Conservation (phyloP, 2,888 invertebrate genomes). For the Lypha dubia region DNA sequence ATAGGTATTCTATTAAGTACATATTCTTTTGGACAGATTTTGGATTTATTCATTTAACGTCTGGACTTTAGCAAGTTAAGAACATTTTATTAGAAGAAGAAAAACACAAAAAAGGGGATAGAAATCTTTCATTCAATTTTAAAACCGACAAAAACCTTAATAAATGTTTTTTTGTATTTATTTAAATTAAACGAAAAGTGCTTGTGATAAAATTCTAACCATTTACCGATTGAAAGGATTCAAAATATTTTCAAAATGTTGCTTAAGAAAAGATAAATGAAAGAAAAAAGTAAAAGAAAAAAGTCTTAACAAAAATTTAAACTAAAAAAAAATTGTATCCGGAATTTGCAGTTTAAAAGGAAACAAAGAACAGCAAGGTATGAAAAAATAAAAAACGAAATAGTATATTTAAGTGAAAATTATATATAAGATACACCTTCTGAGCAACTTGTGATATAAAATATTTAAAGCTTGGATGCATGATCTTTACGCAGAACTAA, state of each 20-base stretch:
- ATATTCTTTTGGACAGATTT: constrained; percentile 61
- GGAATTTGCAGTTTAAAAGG: constrained; percentile 9
- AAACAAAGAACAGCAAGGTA: constrained; percentile 33
- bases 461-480: too few species aligned
- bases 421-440: too few species aligned
- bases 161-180: background rate
- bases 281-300: constrained; percentile 11
- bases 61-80: constrained; percentile 60
- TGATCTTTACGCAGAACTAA: too few species aligned
- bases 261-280: constrained; percentile 31
- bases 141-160: background rate
- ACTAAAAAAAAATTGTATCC: background rate
- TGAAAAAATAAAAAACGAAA: background rate
- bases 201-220: constrained; percentile 27
- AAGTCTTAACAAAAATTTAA: background rate
- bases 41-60: constrained; percentile 58
- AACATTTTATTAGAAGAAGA: constrained; percentile 27
- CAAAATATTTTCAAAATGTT: constrained; percentile 20
- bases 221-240: constrained; percentile 12
- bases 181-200: constrained; percentile 19
- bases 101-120: constrained; percentile 34
- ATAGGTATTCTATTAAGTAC: constrained; percentile 67
- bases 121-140: background rate
- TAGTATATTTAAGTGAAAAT: too few species aligned
- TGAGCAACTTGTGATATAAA: too few species aligned